phyloP scores from a whole-genome alignment of 2,113 vertebrate genomes.

The Hylia prasina region DNA sequence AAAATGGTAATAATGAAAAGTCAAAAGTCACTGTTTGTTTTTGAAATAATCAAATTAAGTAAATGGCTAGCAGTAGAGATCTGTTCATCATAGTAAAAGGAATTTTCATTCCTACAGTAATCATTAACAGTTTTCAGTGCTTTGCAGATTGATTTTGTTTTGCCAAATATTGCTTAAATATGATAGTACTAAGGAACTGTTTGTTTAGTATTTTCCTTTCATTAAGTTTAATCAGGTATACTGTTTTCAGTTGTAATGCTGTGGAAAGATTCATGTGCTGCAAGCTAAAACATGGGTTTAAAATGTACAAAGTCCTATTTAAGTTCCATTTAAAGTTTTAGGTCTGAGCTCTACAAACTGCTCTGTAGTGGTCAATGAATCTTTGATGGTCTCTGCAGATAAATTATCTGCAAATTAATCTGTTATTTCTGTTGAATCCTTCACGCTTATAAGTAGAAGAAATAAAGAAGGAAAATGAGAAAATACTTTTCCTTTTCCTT shows the following conservation, averaged over 20 bases:
- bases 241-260: not conserved
- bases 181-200: not conserved
- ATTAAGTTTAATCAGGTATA: not conserved
- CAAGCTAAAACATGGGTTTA: not conserved
- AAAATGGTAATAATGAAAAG: conserved; percentile 74
- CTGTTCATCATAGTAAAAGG: not conserved
- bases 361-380: not conserved
- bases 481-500: not conserved
- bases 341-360: not conserved
- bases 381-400: not conserved
- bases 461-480: not conserved
- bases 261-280: not conserved
- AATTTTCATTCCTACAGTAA: not conserved
- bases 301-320: not conserved
- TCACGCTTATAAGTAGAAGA: not conserved
- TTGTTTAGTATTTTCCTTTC: not conserved
- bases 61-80: not conserved
- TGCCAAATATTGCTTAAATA: not conserved
- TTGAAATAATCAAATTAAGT: not conserved
- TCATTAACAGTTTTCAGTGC: not conserved
- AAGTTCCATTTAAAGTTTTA: conserved; percentile 4
- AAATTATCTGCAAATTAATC: not conserved
- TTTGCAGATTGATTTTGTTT: not conserved
- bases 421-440: not conserved
- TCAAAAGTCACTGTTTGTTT: not conserved